phyloP scores from a whole-genome alignment of 2,888 invertebrate species.

The Enchytraeus crypticus region DNA sequence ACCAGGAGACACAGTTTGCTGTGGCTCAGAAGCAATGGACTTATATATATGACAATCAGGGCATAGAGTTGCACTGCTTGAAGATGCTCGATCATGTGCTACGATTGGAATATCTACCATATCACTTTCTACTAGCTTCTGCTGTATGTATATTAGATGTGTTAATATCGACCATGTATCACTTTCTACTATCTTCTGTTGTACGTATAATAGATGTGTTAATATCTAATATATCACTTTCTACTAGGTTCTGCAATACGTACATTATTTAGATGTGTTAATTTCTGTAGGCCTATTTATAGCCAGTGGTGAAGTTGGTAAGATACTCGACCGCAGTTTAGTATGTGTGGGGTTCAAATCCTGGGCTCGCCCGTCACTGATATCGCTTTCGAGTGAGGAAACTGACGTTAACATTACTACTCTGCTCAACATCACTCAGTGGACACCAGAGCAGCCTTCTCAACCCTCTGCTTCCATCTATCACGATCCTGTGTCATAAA shows the following conservation, averaged over 20 bases:
- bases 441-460: too few relatives aligned
- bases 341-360: too few relatives aligned
- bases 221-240: slow-evolving; percentile 82
- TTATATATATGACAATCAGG: slow-evolving; percentile 90
- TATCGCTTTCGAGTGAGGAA: too few relatives aligned
- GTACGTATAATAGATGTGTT: slow-evolving; percentile 53
- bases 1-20: slow-evolving; percentile 93
- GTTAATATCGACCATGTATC: slow-evolving; percentile 63
- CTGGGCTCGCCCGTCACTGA: too few relatives aligned
- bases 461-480: too few relatives aligned
- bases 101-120: slow-evolving; percentile 85
- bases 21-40: slow-evolving; percentile 94
- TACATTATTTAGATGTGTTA: too few relatives aligned
- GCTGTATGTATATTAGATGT: slow-evolving; percentile 56
- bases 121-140: slow-evolving; percentile 84
- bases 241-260: slow-evolving; percentile 73
- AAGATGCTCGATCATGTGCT: slow-evolving; percentile 72
- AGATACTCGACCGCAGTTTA: too few relatives aligned
- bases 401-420: too few relatives aligned
- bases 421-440: too few relatives aligned
- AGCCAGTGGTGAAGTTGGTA: too few relatives aligned
- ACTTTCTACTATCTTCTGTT: slow-evolving; percentile 79
- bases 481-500: too few relatives aligned
- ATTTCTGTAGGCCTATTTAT: too few relatives aligned
- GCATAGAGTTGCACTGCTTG: slow-evolving; percentile 91